Conservation (phyloP, 1,140 invertebrate genomes). For the Diabrotica undecimpunctata region DNA sequence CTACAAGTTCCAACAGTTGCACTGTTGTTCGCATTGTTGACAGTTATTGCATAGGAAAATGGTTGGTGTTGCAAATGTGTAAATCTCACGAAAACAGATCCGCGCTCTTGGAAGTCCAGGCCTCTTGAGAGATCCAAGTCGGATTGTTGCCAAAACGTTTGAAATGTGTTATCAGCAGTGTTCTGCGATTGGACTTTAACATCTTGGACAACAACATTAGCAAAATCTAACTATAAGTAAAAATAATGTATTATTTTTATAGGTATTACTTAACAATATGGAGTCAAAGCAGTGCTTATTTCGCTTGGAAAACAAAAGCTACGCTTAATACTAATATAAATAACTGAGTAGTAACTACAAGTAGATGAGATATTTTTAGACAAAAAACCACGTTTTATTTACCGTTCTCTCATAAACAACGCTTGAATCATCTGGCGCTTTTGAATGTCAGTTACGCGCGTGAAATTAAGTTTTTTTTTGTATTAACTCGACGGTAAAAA, state of each 20-base stretch:
- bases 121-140: slow-evolving; percentile 70
- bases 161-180: slow-evolving; percentile 53
- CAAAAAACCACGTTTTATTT: too few species aligned
- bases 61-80: slow-evolving; percentile 72
- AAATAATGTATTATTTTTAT: neutral
- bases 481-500: too few species aligned
- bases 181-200: slow-evolving; percentile 51
- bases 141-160: slow-evolving; percentile 72
- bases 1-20: slow-evolving; percentile 64
- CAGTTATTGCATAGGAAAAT: slow-evolving; percentile 62
- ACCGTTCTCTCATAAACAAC: too few species aligned
- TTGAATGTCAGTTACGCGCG: too few species aligned
- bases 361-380: too few species aligned
- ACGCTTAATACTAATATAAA: too few species aligned
- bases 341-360: too few species aligned
- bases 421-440: too few species aligned
- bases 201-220: slow-evolving; percentile 57
- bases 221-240: slow-evolving; percentile 57
- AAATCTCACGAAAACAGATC: slow-evolving; percentile 66
- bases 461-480: too few species aligned
- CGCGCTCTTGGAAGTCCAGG: slow-evolving; percentile 66
- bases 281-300: too few species aligned
- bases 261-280: too few species aligned
- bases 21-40: slow-evolving; percentile 60
- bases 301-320: too few species aligned